Base-by-base conservation (phyloP, 2,113 vertebrate species). In the Picathartes gymnocephalus region DNA sequence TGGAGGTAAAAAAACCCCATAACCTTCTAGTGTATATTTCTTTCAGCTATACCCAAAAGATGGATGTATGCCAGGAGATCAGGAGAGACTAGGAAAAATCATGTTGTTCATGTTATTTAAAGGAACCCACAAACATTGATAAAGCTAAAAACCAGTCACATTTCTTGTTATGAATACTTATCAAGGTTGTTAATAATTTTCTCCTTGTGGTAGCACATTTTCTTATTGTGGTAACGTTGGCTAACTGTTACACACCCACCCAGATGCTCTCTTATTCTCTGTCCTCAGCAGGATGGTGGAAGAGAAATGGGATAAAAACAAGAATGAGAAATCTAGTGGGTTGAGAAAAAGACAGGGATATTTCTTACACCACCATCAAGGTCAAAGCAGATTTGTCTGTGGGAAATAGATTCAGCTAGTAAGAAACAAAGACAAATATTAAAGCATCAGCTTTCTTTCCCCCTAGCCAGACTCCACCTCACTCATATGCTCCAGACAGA, bases 151-250 rank as follows among this genome's bases (percentile, higher is more conserved):
- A 33, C 0, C 4, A 60, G 28, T 9, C 11, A 48, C 10, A 30
- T 33, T 78, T 7, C 4, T 81, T 70, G 17, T 27, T 51, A n/a
- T 6, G 7, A 81, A 17, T 79, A 60, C 23, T 71, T 35, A 54
- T 33, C 35, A 79, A 56, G 8, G 7, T 21, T 54, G 19, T 57
- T 86, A 47, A 35, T 30, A 77, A n/a, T 28, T 56, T 90, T 64
- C 15, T 56, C 3, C 17, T 24, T n/a, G 9, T 40, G 8, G 23
- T 28, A 68, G 7, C 30, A 71, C 20, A 70, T 40, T 31, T 81
- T 90, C 4, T 22, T 53, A 37, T 17, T 50, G 17, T 70, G 2
- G 5, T 47, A 53, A 44, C 0, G 0, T 35, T 57, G 22, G 5
- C 19, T 86, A 68, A 64, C 35, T 61, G 4, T 24, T 50, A 72